Percentiles rank a stretch among this genome's conserved stretches.
Conservation (phyloP, 2,888 invertebrate species). For the Microctonus brassicae region DNA sequence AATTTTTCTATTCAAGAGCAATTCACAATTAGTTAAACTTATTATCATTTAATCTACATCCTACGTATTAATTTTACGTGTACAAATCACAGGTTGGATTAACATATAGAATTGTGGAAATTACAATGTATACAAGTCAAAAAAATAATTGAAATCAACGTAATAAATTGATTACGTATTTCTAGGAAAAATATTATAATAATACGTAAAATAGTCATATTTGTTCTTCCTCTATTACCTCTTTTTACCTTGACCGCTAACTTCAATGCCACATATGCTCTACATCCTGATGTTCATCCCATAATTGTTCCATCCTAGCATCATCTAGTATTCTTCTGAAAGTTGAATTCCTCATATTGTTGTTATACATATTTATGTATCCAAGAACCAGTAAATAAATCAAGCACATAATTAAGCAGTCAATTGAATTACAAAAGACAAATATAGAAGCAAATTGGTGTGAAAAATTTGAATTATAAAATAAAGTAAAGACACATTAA, state of each 20-base stretch:
- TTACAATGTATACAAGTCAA: not conserved
- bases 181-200: not conserved
- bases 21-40: too few relatives aligned
- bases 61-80: not conserved
- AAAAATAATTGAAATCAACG: not conserved
- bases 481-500: not conserved
- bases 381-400: not conserved
- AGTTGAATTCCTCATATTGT: not conserved
- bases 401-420: not conserved
- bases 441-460: not conserved
- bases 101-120: not conserved
- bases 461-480: not conserved
- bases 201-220: not conserved
- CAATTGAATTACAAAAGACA: not conserved
- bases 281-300: slow-evolving; percentile 39
- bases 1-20: too few relatives aligned
- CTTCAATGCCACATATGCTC: slow-evolving; percentile 24
- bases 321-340: slow-evolving; percentile 32
- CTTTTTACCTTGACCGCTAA: not conserved
- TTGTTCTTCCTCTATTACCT: not conserved
- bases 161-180: not conserved
- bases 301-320: slow-evolving; percentile 36
- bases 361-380: not conserved
- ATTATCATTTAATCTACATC: not conserved
- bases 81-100: not conserved